Evolutionary conservation across 1,140 invertebrate genomes (phyloP).

Genomic region (Pseudomyrmex dendroicus): DNA sequence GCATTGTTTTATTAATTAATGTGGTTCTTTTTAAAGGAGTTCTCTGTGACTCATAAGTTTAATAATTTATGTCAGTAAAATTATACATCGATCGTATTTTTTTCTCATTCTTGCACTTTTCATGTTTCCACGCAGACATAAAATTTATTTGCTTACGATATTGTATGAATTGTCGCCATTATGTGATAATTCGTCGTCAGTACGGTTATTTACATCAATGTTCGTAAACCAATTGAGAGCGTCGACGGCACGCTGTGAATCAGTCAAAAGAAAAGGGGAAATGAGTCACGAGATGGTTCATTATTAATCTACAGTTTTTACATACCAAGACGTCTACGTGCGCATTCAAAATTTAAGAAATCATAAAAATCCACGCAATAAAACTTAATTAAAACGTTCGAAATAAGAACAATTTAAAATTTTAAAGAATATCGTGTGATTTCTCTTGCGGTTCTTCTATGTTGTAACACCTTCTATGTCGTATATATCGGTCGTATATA

Average conservation of each 20-base stretch:
- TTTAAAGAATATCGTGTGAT: not conserved
- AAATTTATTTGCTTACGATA: not conserved
- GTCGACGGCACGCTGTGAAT: slow-evolving; percentile 23
- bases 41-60: too few relatives aligned
- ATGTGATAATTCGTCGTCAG: not conserved
- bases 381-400: not conserved
- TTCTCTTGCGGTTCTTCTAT: not conserved
- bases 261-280: slow-evolving; percentile 56
- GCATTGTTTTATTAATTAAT: too few relatives aligned
- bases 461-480: not conserved
- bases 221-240: not conserved
- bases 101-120: not conserved
- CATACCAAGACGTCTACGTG: not conserved
- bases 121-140: too few relatives aligned
- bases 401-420: not conserved
- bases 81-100: not conserved
- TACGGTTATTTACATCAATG: not conserved
- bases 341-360: too few relatives aligned
- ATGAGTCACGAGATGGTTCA: slow-evolving; percentile 52
- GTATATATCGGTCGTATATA: too few relatives aligned
- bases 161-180: not conserved
- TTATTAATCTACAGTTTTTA: slow-evolving; percentile 62
- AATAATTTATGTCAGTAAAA: too few relatives aligned
- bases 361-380: not conserved
- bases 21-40: too few relatives aligned